Evolutionary conservation across 2,113 vertebrate genomes (phyloP).

Genomic region (Onychostoma macrolepis): DNA sequence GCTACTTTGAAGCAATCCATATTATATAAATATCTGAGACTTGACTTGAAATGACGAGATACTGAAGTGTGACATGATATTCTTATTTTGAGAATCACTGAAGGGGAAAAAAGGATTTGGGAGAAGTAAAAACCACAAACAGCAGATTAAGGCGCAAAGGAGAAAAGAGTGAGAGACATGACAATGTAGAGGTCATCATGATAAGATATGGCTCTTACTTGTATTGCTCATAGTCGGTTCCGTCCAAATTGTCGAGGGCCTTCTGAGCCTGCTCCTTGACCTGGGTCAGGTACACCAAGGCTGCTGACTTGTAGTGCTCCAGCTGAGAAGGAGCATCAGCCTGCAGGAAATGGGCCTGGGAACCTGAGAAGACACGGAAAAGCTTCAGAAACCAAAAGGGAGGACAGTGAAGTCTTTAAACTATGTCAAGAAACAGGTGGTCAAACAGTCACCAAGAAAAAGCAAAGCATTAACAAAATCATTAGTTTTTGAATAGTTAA

Average conservation of each 20-base stretch:
- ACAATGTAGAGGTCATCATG: not conserved
- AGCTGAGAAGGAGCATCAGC: conserved; percentile 59
- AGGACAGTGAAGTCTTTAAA: not conserved
- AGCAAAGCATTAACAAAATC: not conserved
- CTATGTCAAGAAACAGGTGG: not conserved
- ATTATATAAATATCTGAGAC: not conserved
- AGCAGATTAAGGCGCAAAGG: not conserved
- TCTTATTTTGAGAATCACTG: not conserved
- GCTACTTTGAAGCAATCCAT: not conserved
- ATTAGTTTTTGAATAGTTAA: not conserved
- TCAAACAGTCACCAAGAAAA: not conserved
- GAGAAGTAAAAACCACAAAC: not conserved
- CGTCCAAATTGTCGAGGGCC: conserved; percentile 71
- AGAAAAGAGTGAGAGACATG: not conserved
- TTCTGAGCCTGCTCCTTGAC: conserved; percentile 72
- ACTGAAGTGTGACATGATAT: not conserved
- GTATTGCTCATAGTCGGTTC: conserved; percentile 75
- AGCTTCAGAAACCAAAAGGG: not conserved
- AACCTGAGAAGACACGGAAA: conserved; percentile 51
- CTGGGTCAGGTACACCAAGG: conserved; percentile 76
- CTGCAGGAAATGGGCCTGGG: conserved; percentile 59
- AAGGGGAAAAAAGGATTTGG: not conserved
- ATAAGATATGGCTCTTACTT: conserved; percentile 70
- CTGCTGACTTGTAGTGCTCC: conserved; percentile 54
- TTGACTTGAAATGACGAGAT: not conserved